A percentile compares a stretch with the other conserved stretches of the same genome.
phyloP scores from a whole-genome alignment of 2,797 vertebrate genomes.

The Sphenopsis melanotis region DNA sequence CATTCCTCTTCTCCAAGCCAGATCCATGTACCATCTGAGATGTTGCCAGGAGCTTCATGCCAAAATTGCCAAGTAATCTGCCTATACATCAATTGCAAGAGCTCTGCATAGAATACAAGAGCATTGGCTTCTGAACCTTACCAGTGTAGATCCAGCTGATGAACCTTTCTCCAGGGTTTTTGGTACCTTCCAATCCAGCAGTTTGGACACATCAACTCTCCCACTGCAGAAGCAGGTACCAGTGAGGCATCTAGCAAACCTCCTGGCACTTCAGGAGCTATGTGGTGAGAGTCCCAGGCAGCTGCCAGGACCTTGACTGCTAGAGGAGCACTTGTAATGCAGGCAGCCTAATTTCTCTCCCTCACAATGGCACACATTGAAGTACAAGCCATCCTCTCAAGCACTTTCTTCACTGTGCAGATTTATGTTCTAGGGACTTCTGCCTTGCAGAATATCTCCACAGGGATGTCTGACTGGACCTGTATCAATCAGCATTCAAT shows the following conservation, averaged over 20 bases:
- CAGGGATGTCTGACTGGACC: neutral
- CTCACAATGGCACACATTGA: neutral
- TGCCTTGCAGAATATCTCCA: neutral
- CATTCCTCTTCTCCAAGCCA: neutral
- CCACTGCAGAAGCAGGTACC: neutral
- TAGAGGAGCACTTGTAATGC: neutral
- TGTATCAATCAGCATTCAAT: neutral
- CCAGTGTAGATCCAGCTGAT: neutral
- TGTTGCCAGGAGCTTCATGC: neutral
- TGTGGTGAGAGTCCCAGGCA: neutral
- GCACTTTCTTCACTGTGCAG: neutral
- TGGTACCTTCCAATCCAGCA: neutral
- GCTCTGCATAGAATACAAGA: neutral
- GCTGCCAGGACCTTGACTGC: fast-evolving
- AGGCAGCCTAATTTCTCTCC: neutral
- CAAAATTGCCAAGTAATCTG: neutral
- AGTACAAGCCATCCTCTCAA: neutral
- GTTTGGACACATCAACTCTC: neutral
- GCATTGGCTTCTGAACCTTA: neutral
- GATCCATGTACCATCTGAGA: neutral
- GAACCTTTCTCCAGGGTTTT: neutral
- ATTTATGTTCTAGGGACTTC: neutral
- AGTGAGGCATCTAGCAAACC: neutral
- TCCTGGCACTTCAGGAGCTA: neutral
- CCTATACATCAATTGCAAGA: neutral